Conservation (phyloP, 2,797 vertebrate species). For the Mionectes olivaceus region DNA sequence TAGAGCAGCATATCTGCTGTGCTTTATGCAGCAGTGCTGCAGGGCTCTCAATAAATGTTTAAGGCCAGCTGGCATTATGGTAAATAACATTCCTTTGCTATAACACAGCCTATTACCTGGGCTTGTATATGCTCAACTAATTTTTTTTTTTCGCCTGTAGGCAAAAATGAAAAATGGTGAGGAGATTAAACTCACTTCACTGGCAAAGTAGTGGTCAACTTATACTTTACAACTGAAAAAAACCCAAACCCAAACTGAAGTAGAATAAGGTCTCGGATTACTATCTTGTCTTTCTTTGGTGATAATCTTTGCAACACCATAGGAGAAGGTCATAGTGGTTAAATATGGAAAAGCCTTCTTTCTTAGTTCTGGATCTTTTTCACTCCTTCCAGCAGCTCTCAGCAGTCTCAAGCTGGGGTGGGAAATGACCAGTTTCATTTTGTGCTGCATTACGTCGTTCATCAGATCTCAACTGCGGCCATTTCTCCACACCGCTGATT, state of each 20-base stretch:
- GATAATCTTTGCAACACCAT: not conserved
- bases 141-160: not conserved
- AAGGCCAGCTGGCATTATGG: not conserved
- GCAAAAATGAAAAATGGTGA: not conserved
- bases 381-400: not conserved
- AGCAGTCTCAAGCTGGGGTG: not conserved
- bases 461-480: not conserved
- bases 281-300: not conserved
- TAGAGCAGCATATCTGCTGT: not conserved
- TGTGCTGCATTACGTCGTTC: not conserved
- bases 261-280: not conserved
- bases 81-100: not conserved
- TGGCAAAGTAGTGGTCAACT: not conserved
- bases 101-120: not conserved
- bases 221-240: not conserved
- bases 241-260: not conserved
- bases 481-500: not conserved
- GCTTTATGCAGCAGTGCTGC: not conserved
- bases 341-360: not conserved
- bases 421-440: not conserved
- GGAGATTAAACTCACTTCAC: not conserved
- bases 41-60: not conserved
- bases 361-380: not conserved
- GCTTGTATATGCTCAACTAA: not conserved
- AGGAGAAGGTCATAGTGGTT: not conserved